These are phyloP conservation scores for Oxyura jamaicensis DNA, from an alignment of 2,113 vertebrate species.

Conservation along the genomic window DNA sequence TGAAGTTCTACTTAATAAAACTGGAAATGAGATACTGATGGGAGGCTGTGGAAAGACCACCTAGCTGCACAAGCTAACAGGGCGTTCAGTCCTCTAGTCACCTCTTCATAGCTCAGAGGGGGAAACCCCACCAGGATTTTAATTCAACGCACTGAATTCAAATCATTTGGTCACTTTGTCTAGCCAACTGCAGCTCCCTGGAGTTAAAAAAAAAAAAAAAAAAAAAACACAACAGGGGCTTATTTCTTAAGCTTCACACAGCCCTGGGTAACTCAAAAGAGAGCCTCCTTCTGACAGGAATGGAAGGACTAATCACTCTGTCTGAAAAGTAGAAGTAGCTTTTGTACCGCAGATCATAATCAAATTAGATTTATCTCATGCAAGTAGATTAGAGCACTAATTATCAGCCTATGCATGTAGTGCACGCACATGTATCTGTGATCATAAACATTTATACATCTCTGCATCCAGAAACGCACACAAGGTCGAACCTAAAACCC, in stretches of 20 bases:
- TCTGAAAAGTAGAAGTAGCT: constrained; percentile 10
- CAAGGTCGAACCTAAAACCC: background rate
- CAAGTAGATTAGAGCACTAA: background rate
- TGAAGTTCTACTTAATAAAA: constrained; percentile 33
- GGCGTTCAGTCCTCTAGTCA: background rate
- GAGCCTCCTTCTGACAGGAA: background rate
- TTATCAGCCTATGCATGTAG: background rate
- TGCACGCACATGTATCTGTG: background rate
- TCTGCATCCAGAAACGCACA: constrained; percentile 5
- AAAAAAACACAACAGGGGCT: background rate
- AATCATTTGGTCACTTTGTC: background rate
- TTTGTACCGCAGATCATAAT: constrained; percentile 15
- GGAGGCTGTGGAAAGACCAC: constrained; percentile 34
- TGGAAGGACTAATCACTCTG: background rate
- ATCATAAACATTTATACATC: background rate
- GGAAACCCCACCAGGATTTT: constrained; percentile 12
- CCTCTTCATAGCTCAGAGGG: constrained; percentile 5
- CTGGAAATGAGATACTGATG: constrained; percentile 43
- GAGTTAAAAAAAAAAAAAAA: background rate
- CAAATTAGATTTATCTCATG: constrained; percentile 33
- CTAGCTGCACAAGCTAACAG: background rate
- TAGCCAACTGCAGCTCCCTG: background rate
- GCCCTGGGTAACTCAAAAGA: background rate
- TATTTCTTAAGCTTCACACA: background rate
- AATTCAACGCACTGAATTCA: background rate